Evolutionary conservation across 1,140 invertebrate species (phyloP).

Genomic region (Caenorhabditis elegans): DNA sequence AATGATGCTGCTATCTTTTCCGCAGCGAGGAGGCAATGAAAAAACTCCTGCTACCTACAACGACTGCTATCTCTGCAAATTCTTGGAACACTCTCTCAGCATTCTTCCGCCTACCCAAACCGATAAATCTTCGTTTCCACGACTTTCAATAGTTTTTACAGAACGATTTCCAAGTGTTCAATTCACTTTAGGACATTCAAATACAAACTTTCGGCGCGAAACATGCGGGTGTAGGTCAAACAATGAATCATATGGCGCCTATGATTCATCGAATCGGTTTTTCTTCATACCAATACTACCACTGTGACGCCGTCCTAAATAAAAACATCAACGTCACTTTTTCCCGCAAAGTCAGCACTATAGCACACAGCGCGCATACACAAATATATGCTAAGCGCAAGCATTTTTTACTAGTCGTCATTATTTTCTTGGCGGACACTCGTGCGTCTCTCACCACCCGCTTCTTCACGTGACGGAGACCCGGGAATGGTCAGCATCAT

Average conservation of each 20-base stretch:
- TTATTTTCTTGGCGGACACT: conserved; percentile 19
- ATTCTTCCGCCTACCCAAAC: conserved; percentile 13
- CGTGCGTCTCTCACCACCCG: not conserved
- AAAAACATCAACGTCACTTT: conserved; percentile 24
- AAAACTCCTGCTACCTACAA: conserved; percentile 7
- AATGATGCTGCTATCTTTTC: conserved; percentile 15
- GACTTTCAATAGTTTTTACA: not conserved
- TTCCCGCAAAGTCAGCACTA: conserved; percentile 19
- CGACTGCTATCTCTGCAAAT: not conserved
- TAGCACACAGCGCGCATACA: not conserved
- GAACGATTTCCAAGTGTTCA: not conserved
- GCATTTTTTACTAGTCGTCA: conserved; percentile 23
- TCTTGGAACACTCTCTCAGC: not conserved
- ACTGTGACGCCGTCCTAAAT: conserved; percentile 3
- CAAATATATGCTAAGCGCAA: not conserved
- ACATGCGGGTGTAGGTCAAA: conserved; percentile 25
- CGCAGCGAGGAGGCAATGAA: conserved; percentile 11
- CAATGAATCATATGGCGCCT: conserved; percentile 21
- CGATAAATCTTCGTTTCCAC: not conserved
- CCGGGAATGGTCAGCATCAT: conserved; percentile 24
- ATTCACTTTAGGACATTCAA: not conserved
- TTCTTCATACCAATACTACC: conserved; percentile 11
- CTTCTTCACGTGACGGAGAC: conserved; percentile 11
- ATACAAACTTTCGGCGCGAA: not conserved
- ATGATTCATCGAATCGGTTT: conserved; percentile 7